A percentile compares a stretch with the other conserved stretches of the same genome.
These are phyloP conservation scores for Cassiopea xamachana DNA, from an alignment of 30 jellyfish, hydroid and myxozoan species.

Conservation along the genomic window DNA sequence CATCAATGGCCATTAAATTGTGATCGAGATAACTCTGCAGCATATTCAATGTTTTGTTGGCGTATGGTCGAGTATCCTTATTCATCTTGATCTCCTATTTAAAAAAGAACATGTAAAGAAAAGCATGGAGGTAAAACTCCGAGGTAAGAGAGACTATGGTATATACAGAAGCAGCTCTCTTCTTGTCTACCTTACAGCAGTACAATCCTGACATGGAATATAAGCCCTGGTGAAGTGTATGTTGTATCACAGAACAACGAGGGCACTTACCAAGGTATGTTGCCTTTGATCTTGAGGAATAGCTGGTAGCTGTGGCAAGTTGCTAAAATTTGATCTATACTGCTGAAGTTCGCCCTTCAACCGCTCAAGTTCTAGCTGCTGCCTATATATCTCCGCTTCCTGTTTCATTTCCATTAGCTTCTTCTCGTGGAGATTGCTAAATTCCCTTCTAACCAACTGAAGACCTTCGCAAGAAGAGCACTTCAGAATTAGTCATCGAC, in stretches of 20 bases:
- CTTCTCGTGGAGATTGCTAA: slow-evolving; percentile 66
- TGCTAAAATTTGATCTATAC: slow-evolving; percentile 50
- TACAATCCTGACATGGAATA: not conserved
- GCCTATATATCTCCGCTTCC: slow-evolving; percentile 85
- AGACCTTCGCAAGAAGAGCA: not conserved
- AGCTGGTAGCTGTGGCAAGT: slow-evolving; percentile 68
- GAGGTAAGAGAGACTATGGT: too few relatives aligned
- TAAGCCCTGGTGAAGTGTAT: not conserved
- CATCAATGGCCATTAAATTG: too few relatives aligned
- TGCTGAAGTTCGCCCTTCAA: slow-evolving; percentile 62
- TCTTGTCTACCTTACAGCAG: too few relatives aligned
- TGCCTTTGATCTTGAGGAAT: slow-evolving; percentile 50
- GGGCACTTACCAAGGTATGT: slow-evolving; percentile 47
- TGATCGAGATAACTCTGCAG: too few relatives aligned
- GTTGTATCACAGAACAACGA: not conserved
- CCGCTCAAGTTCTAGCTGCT: slow-evolving; percentile 88
- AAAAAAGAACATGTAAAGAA: too few relatives aligned
- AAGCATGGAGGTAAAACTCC: too few relatives aligned
- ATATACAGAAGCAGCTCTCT: too few relatives aligned
- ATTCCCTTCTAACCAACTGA: slow-evolving; percentile 19
- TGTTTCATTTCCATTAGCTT: slow-evolving; percentile 79
- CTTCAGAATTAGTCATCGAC: not conserved
- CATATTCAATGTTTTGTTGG: too few relatives aligned
- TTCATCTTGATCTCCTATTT: too few relatives aligned
- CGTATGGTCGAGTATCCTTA: too few relatives aligned